These are phyloP conservation scores for Thymelicus sylvestris DNA, from an alignment of 2,888 invertebrate species.

Conservation along the genomic window DNA sequence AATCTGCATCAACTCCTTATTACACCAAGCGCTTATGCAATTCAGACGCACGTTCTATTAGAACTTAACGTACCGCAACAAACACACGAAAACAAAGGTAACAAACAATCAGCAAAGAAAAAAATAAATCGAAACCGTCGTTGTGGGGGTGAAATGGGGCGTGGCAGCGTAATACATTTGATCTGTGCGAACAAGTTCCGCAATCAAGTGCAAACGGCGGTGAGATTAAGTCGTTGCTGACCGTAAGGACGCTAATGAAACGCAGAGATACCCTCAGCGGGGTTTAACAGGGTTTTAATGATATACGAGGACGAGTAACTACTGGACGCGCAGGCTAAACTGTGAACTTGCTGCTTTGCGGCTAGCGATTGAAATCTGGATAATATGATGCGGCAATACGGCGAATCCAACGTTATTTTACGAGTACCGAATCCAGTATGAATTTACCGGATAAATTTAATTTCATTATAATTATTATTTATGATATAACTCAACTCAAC, in stretches of 20 bases:
- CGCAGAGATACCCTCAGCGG: constrained; percentile 32
- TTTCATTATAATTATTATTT: no score
- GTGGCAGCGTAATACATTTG: constrained; percentile 4
- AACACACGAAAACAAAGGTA: neutral
- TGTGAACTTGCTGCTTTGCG: no score
- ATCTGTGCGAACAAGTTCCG: constrained; percentile 17
- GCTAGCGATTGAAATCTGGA: no score
- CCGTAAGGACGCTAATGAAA: constrained; percentile 65
- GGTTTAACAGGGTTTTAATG: constrained; percentile 4
- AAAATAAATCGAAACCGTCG: constrained; percentile 1
- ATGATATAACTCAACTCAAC: no score
- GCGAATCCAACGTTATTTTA: no score
- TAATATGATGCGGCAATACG: no score
- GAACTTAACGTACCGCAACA: neutral
- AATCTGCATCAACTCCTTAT: no score
- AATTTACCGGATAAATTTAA: no score
- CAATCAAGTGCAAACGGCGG: constrained; percentile 39
- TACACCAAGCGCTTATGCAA: no score
- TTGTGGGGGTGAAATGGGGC: neutral
- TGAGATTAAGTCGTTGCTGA: constrained; percentile 51
- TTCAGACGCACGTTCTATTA: no score
- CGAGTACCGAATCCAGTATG: no score
- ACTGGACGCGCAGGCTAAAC: no score
- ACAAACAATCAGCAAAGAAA: neutral
- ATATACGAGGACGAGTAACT: neutral